Evolutionary conservation across 2,113 vertebrate species (phyloP).

Genomic region (Microtus oregoni): DNA sequence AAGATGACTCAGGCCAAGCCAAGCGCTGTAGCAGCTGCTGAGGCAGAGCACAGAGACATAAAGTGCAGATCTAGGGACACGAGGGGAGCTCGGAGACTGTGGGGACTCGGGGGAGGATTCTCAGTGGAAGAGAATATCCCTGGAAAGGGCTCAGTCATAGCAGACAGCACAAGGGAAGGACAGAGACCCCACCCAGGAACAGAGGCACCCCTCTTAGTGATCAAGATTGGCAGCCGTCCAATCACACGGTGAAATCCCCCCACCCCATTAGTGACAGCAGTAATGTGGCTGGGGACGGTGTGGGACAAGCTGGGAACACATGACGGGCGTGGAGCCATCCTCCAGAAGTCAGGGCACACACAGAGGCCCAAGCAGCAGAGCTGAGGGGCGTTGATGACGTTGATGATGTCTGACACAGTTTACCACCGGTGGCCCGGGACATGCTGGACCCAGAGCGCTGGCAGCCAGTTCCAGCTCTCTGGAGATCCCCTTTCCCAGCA

Average conservation of each 20-base stretch:
- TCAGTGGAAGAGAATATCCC: not conserved
- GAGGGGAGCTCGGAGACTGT: not conserved
- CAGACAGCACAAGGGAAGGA: not conserved
- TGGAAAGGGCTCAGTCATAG: not conserved
- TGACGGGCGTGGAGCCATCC: too few species aligned
- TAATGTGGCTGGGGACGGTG: accelerated
- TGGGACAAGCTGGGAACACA: not conserved
- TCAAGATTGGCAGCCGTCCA: too few species aligned
- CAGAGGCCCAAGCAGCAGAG: not conserved
- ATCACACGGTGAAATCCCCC: accelerated
- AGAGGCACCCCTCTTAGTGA: not conserved
- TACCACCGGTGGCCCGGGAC: accelerated
- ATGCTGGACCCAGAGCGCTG: accelerated
- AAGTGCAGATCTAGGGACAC: not conserved
- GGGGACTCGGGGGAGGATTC: not conserved
- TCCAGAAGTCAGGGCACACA: accelerated
- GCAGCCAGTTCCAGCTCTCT: not conserved
- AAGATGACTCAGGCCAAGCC: not conserved
- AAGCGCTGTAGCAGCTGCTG: accelerated
- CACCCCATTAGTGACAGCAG: not conserved
- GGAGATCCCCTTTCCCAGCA: not conserved
- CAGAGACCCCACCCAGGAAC: not conserved
- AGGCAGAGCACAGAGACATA: not conserved
- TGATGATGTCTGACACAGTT: accelerated
- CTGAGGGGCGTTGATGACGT: accelerated